Conservation (phyloP, 2,797 vertebrate species). For the Aldrovandia affinis region DNA sequence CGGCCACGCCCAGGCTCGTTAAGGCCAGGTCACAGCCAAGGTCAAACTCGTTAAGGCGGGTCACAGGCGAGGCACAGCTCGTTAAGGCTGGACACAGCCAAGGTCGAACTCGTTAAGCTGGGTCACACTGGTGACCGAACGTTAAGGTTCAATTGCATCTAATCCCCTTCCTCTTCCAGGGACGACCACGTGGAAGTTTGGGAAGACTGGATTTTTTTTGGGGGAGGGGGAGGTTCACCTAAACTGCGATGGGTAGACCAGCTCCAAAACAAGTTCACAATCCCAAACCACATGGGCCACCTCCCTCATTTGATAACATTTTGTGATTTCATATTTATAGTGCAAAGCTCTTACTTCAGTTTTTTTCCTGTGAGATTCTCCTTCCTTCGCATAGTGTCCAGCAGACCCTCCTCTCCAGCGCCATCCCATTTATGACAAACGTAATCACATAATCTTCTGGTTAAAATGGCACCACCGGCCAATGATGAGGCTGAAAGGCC, state of each 20-base stretch:
- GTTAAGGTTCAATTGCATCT: neutral
- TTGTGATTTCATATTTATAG: too few relatives aligned
- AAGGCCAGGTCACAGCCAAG: constrained; percentile 12
- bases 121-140: neutral
- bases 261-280: neutral
- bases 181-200: neutral
- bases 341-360: too few relatives aligned
- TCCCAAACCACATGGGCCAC: neutral
- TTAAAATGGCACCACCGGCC: neutral
- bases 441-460: neutral
- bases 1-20: constrained; percentile 51
- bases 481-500: neutral
- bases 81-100: neutral
- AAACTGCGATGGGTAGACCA: too few relatives aligned
- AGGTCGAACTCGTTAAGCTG: neutral
- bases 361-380: neutral
- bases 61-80: neutral
- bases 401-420: neutral
- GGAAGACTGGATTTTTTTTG: neutral
- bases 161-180: neutral
- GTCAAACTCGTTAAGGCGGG: neutral
- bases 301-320: neutral
- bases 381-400: neutral
- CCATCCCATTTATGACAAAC: neutral
- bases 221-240: neutral